These are phyloP conservation scores for Pseudochirops corinnae DNA, from an alignment of 2,797 vertebrate genomes.

Conservation along the genomic window DNA sequence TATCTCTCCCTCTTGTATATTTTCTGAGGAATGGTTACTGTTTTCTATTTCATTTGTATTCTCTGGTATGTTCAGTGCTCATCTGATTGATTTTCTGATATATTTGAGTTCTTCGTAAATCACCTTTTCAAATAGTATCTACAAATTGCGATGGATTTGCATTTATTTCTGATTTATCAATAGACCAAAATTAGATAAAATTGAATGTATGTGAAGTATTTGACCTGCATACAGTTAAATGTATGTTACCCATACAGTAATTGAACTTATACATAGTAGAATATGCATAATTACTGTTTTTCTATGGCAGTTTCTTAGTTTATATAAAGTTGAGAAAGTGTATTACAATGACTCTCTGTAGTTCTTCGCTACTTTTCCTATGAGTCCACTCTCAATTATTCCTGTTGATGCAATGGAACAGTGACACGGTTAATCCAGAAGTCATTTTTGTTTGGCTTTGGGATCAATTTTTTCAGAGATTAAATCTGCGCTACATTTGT, in stretches of 20 bases:
- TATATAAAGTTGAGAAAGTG: slow-evolving; percentile 71
- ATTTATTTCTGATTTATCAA: slow-evolving; percentile 57
- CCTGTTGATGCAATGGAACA: slow-evolving; percentile 69
- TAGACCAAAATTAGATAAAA: slow-evolving; percentile 47
- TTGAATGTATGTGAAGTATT: slow-evolving; percentile 9
- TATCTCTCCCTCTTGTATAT: slow-evolving; percentile 41
- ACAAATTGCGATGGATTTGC: slow-evolving; percentile 32
- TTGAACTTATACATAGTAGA: slow-evolving; percentile 24
- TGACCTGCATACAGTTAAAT: neutral
- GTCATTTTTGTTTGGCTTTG: slow-evolving; percentile 72
- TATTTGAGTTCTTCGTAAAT: slow-evolving; percentile 64
- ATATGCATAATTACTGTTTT: slow-evolving; percentile 53
- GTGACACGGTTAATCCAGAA: slow-evolving; percentile 71
- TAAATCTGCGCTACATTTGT: slow-evolving; percentile 71
- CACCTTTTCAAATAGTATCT: slow-evolving; percentile 55
- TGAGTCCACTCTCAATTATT: slow-evolving; percentile 65
- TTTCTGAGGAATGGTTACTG: slow-evolving; percentile 40
- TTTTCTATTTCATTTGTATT: slow-evolving; percentile 64
- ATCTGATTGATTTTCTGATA: slow-evolving; percentile 45
- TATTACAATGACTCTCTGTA: slow-evolving; percentile 65
- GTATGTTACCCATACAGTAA: neutral
- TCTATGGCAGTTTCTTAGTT: slow-evolving; percentile 66
- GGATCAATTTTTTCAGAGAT: slow-evolving; percentile 77
- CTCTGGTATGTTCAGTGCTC: slow-evolving; percentile 17
- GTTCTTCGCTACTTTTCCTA: slow-evolving; percentile 68